Conservation (phyloP, 2,113 vertebrate species). For the Regulus satrapa region DNA sequence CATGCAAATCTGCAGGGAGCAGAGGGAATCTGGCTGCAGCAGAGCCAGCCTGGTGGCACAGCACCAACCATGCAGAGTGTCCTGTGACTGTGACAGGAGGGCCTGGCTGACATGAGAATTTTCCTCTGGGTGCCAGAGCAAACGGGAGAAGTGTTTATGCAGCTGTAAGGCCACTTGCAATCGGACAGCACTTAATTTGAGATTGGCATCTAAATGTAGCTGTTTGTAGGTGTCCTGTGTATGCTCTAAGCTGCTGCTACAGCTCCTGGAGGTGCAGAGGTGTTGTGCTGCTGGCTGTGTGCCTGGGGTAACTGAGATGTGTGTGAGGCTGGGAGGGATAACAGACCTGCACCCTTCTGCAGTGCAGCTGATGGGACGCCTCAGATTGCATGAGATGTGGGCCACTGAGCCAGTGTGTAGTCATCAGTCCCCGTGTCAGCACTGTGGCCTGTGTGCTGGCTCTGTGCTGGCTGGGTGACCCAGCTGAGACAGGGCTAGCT, state of each 20-base stretch:
- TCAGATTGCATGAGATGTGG: background rate
- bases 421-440: background rate
- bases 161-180: background rate
- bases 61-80: background rate
- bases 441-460: background rate
- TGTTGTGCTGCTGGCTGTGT: background rate
- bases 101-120: background rate
- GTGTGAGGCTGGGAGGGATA: background rate
- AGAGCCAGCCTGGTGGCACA: background rate
- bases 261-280: background rate
- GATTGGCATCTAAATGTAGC: rapidly evolving
- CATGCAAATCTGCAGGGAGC: background rate
- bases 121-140: background rate
- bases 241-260: background rate
- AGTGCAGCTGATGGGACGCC: background rate
- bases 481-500: background rate
- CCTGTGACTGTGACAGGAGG: background rate
- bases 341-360: background rate
- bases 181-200: background rate
- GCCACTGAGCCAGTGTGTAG: background rate
- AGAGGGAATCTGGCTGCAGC: background rate
- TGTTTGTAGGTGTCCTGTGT: background rate
- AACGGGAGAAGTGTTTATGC: background rate
- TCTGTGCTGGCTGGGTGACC: background rate
- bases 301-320: background rate